Conservation (phyloP, 2,797 vertebrate genomes). For the Spheniscus humboldti region DNA sequence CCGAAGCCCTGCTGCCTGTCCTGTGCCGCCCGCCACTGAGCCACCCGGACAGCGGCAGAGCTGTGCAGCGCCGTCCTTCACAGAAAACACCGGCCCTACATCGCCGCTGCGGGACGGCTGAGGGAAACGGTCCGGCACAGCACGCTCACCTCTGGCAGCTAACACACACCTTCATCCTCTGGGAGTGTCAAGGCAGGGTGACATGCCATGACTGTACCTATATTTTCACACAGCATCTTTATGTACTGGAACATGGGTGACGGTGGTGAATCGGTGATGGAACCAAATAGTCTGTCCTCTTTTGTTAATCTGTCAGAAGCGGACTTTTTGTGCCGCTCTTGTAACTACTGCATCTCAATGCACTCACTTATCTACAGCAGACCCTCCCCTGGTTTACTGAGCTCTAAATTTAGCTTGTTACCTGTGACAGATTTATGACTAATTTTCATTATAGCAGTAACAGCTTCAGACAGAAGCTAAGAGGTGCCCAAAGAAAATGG, state of each 20-base stretch:
- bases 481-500: slow-evolving; percentile 31
- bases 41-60: not conserved
- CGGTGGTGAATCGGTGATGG: not conserved
- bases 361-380: not conserved
- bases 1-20: not conserved
- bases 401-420: slow-evolving; percentile 28
- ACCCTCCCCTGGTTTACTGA: not conserved
- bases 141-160: not conserved
- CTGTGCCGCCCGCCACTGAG: fast-evolving
- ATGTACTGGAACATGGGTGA: not conserved
- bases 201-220: fast-evolving
- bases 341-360: not conserved
- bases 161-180: not conserved
- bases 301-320: not conserved
- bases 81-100: not conserved
- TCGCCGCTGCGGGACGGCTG: fast-evolving
- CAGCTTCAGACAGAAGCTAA: slow-evolving; percentile 17
- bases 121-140: not conserved
- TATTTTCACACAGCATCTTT: not conserved
- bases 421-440: slow-evolving; percentile 32
- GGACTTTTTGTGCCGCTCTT: not conserved
- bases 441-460: not conserved
- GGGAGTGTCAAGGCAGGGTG: not conserved
- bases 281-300: not conserved
- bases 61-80: not conserved